Evolutionary conservation across 53 echinoderm and acorn worm genomes (phyloP).

Genomic region (Echinarachnius parma): DNA sequence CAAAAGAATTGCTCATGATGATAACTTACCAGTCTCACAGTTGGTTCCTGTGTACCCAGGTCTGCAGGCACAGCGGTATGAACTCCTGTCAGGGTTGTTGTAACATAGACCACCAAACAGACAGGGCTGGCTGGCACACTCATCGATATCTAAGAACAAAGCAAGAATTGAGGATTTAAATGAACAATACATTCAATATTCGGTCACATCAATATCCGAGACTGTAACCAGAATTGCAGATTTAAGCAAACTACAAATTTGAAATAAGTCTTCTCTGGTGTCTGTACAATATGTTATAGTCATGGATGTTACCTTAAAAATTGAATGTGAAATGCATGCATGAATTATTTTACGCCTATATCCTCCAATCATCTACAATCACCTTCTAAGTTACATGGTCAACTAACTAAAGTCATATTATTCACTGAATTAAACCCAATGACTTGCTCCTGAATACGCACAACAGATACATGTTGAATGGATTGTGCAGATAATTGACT

Average conservation of each 20-base stretch:
- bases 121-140: constrained; percentile 55
- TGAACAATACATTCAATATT: not conserved
- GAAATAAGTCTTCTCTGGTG: not conserved
- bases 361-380: too few species aligned
- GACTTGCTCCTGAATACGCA: too few species aligned
- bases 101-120: constrained; percentile 24
- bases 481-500: too few species aligned
- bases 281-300: not conserved
- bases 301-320: not conserved
- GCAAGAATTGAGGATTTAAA: not conserved
- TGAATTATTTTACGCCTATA: too few species aligned
- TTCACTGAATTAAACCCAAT: too few species aligned
- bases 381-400: too few species aligned
- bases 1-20: too few species aligned
- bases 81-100: constrained; percentile 4
- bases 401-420: too few species aligned
- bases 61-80: constrained; percentile 47
- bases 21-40: constrained; percentile 61
- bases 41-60: constrained; percentile 45
- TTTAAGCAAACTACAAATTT: not conserved
- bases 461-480: too few species aligned
- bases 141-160: constrained; percentile 51
- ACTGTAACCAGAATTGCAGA: not conserved
- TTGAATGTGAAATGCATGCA: too few species aligned
- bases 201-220: not conserved